Conservation (phyloP, 2,888 invertebrate species). For the Pristionchus japonicus region DNA sequence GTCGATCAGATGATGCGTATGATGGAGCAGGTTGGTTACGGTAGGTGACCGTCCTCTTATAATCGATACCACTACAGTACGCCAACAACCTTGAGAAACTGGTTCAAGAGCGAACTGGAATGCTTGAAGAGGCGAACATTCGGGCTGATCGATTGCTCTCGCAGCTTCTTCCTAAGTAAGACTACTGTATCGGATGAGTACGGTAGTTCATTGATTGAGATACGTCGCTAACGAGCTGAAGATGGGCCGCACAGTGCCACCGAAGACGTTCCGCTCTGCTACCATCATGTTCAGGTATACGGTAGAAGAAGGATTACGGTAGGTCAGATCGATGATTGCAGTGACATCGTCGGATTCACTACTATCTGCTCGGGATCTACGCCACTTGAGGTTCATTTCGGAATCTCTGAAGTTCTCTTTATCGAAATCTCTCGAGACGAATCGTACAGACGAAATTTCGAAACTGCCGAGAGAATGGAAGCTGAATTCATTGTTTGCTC, state of each 20-base stretch:
- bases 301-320: neutral
- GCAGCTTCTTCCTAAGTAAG: conserved; percentile 68
- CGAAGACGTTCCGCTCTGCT: conserved; percentile 66
- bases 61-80: conserved; percentile 58
- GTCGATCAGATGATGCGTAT: conserved; percentile 74
- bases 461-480: neutral
- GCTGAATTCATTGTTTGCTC: neutral
- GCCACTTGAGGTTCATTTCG: conserved; percentile 65
- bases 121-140: conserved; percentile 73
- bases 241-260: conserved; percentile 70
- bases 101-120: conserved; percentile 73
- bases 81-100: conserved; percentile 73
- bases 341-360: conserved; percentile 66
- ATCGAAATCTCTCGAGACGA: no score
- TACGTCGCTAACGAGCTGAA: conserved; percentile 73
- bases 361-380: conserved; percentile 70
- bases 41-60: neutral
- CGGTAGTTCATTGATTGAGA: conserved; percentile 43
- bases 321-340: conserved; percentile 14
- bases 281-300: conserved; percentile 68
- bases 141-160: conserved; percentile 71
- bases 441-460: neutral
- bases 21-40: conserved; percentile 58
- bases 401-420: neutral
- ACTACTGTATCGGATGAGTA: neutral